phyloP scores from a whole-genome alignment of 2,797 vertebrate genomes.

The Falco naumanni region DNA sequence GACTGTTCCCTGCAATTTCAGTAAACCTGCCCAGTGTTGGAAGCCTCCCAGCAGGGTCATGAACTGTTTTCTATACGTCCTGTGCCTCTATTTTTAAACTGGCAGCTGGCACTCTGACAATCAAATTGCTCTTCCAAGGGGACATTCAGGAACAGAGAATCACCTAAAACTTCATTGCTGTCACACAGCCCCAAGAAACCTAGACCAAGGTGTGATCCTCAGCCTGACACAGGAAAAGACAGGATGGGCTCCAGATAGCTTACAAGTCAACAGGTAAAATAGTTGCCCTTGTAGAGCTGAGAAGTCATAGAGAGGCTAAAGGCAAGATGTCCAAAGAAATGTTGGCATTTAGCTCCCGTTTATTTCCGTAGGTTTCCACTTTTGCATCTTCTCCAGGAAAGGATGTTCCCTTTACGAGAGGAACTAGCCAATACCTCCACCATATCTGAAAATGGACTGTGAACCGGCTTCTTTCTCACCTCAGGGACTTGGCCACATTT shows the following conservation, averaged over 20 bases:
- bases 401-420: not conserved
- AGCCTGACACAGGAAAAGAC: not conserved
- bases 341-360: not conserved
- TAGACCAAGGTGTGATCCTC: not conserved
- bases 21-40: conserved; percentile 14
- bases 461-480: not conserved
- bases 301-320: not conserved
- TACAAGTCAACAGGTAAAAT: not conserved
- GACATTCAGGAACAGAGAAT: not conserved
- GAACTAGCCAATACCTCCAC: not conserved
- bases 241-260: not conserved
- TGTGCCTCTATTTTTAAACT: conserved; percentile 22
- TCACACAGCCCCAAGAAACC: not conserved
- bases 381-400: not conserved
- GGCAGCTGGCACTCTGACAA: not conserved
- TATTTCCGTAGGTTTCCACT: not conserved
- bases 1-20: conserved; percentile 22
- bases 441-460: not conserved
- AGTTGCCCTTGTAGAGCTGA: not conserved
- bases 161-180: not conserved
- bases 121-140: not conserved
- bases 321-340: not conserved
- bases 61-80: not conserved
- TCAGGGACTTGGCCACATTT: not conserved
- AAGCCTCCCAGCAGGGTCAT: conserved; percentile 30